A percentile compares a stretch with the other conserved stretches of the same genome.
Evolutionary conservation across 1,140 invertebrate genomes (phyloP).

Genomic region (Tetragonula clypearis): DNA sequence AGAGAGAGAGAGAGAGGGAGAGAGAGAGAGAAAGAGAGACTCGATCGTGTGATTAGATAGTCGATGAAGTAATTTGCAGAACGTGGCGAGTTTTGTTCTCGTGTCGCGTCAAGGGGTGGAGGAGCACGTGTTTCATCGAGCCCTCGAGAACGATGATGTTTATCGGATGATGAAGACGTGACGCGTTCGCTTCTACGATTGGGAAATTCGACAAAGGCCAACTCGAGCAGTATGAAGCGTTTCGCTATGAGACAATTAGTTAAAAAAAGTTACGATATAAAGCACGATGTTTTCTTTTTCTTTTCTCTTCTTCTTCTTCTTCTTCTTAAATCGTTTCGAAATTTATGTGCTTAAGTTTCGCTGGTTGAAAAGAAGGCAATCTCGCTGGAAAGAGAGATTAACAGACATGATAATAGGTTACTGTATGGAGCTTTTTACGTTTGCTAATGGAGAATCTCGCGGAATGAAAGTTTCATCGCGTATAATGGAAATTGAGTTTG

Average conservation of each 20-base stretch:
- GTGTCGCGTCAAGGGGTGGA: not conserved
- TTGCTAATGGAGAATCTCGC: not conserved
- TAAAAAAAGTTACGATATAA: no score
- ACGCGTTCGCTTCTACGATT: not conserved
- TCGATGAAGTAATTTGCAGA: conserved; percentile 10
- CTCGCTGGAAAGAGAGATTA: no score
- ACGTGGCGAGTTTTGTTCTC: not conserved
- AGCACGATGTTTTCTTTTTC: not conserved
- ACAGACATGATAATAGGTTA: not conserved
- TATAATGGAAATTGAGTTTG: not conserved
- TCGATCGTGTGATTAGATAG: conserved; percentile 19
- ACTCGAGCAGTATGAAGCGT: not conserved
- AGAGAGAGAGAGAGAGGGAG: no score
- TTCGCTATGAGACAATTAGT: not conserved
- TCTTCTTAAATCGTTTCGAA: no score
- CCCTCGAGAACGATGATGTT: not conserved
- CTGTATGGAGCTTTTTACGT: not conserved
- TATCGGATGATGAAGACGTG: not conserved
- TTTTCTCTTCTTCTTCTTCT: no score
- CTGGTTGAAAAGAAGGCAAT: no score
- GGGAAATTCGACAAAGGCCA: not conserved
- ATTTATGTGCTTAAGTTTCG: no score
- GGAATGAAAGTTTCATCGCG: not conserved
- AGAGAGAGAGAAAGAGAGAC: not conserved
- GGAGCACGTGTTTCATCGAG: not conserved